These are phyloP conservation scores for Mustela nigripes DNA, from an alignment of 2,113 vertebrate species.

Conservation along the genomic window DNA sequence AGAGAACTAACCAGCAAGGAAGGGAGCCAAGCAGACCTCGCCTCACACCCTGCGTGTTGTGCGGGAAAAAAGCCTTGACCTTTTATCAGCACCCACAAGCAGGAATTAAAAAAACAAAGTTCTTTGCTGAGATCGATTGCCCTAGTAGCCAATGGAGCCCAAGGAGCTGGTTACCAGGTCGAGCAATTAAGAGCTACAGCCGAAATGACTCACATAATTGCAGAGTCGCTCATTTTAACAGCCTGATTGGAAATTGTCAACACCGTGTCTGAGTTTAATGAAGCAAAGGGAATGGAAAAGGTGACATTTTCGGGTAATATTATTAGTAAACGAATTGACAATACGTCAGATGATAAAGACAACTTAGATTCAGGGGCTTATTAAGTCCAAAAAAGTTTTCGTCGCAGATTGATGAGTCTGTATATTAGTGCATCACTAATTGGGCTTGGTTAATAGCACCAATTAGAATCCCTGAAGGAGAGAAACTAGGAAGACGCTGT, in stretches of 20 bases:
- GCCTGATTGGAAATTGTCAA: slow-evolving; percentile 76
- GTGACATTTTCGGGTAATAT: slow-evolving; percentile 73
- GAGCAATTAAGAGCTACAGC: slow-evolving; percentile 66
- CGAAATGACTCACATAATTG: slow-evolving; percentile 56
- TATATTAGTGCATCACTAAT: slow-evolving; percentile 47
- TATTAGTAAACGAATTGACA: slow-evolving; percentile 73
- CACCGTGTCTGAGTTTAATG: slow-evolving; percentile 66
- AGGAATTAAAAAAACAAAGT: not conserved
- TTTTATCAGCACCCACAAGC: not conserved
- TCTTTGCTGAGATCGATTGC: slow-evolving; percentile 32
- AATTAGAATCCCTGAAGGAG: slow-evolving; percentile 55
- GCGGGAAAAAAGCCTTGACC: not conserved
- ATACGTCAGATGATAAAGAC: slow-evolving; percentile 36
- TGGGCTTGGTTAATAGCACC: slow-evolving; percentile 38
- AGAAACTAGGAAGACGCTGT: not conserved
- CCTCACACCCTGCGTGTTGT: accelerated
- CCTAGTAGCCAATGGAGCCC: not conserved
- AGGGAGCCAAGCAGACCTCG: not conserved
- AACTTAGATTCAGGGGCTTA: not conserved
- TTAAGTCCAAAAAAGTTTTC: slow-evolving; percentile 37
- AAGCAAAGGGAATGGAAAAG: slow-evolving; percentile 73
- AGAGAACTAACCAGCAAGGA: not conserved
- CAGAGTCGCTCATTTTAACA: slow-evolving; percentile 73
- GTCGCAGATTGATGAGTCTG: not conserved
- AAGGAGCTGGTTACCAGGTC: slow-evolving; percentile 58